Evolutionary conservation across 1,140 invertebrate genomes (phyloP).

Genomic region (Cotesia typhae): DNA sequence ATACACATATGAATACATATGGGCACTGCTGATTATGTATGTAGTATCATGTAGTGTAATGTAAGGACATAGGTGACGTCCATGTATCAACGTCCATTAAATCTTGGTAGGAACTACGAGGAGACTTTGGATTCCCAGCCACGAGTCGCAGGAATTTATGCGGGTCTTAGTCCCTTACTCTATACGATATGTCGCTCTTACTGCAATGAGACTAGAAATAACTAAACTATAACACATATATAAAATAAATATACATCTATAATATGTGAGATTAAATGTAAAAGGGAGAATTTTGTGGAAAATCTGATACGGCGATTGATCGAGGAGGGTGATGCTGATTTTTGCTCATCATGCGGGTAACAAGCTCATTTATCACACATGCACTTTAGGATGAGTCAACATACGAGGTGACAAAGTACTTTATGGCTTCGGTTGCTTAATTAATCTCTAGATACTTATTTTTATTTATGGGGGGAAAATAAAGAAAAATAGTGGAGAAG

Average conservation of each 20-base stretch:
- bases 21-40: neutral
- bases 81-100: constrained; percentile 56
- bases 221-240: too few relatives aligned
- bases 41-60: neutral
- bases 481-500: too few relatives aligned
- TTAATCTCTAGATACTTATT: too few relatives aligned
- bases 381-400: constrained; percentile 1
- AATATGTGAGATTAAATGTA: constrained; percentile 5
- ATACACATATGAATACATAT: neutral
- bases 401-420: neutral
- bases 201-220: too few relatives aligned
- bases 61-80: constrained; percentile 31
- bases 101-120: constrained; percentile 29
- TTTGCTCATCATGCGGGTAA: constrained; percentile 24
- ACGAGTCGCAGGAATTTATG: constrained; percentile 27
- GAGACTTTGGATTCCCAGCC: constrained; percentile 2
- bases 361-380: constrained; percentile 12
- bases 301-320: constrained; percentile 31
- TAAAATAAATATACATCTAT: too few relatives aligned
- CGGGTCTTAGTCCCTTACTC: constrained; percentile 13
- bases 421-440: too few relatives aligned
- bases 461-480: too few relatives aligned
- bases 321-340: constrained; percentile 11
- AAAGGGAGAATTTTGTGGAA: constrained; percentile 3
- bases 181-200: neutral